Evolutionary conservation across 2,888 invertebrate species (phyloP), one percentile per base, ranked within the genome.

Genomic region (Eledona agricola): DNA sequence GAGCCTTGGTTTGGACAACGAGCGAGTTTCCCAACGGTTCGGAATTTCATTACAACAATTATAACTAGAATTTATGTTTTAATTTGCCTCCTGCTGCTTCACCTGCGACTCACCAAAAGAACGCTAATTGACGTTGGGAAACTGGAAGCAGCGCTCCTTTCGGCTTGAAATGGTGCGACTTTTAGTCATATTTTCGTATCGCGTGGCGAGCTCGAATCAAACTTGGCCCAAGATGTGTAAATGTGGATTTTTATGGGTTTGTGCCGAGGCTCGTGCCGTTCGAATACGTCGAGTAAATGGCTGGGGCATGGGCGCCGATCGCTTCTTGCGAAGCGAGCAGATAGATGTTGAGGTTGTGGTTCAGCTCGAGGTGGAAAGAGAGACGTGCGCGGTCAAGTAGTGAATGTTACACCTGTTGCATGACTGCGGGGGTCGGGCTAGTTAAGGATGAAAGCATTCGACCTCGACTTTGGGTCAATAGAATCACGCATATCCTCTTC

Each of bases 341-440:
- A n/a, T n/a, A n/a, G n/a, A 40, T 40, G 38, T 40, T 16, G 26
- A 26, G 22, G 26, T 19, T n/a, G n/a, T n/a, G n/a, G n/a, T n/a
- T n/a, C n/a, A n/a, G n/a, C n/a, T n/a, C n/a, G n/a, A n/a, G n/a
- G n/a, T n/a, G n/a, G 12, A 15, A 25, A 23, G 23, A 23, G 37
- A 38, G 25, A 40, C 29, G 45, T 50, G 22, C 37, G 31, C 46
- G 45, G 47, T 42, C 52, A 34, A 32, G 52, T 42, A 59, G 51
- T 40, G 58, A 55, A 57, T 57, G 56, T 64, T 67, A 64, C 67
- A 67, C 67, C 66, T 66, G 68, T 66, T 67, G 64, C 61, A 53
- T 52, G 62, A 62, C 65, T 61, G 66, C 64, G 65, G 65, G 65
- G 64, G 66, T 60, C 65, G 57, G 51, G 58, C 55, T 56, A 54